These are phyloP conservation scores for Psittacula echo DNA, from an alignment of 2,797 vertebrate genomes.

Conservation along the genomic window DNA sequence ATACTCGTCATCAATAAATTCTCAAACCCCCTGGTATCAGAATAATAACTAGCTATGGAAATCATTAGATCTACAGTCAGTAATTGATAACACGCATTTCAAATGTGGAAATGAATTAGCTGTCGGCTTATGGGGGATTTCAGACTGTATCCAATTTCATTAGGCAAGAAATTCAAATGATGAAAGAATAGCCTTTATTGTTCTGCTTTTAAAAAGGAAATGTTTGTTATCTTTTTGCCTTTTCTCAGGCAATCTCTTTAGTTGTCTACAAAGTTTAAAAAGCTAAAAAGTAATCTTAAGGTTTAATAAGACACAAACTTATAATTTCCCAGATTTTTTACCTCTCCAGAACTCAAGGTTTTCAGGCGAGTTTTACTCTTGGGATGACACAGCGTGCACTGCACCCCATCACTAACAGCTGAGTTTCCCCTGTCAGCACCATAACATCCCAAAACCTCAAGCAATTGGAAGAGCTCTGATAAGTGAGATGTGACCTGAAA, in stretches of 20 bases:
- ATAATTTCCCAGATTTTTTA: not conserved
- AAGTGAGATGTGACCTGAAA: not conserved
- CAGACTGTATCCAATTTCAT: constrained; percentile 60
- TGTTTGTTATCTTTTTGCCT: not conserved
- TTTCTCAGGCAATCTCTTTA: not conserved
- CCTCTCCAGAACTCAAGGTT: not conserved
- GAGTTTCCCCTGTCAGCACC: not conserved
- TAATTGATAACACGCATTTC: constrained; percentile 65
- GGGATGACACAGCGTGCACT: not conserved
- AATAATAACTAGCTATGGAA: constrained; percentile 41
- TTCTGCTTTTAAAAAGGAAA: constrained; percentile 1
- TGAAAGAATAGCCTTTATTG: constrained; percentile 47
- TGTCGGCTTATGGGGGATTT: constrained; percentile 2
- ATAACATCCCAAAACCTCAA: not conserved
- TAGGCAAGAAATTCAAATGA: constrained; percentile 55
- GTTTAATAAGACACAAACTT: not conserved
- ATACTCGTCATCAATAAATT: constrained; percentile 38
- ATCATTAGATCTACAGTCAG: constrained; percentile 58
- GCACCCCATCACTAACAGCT: not conserved
- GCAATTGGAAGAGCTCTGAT: not conserved
- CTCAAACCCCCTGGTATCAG: constrained; percentile 49
- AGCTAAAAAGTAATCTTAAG: not conserved
- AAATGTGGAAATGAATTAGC: constrained; percentile 60
- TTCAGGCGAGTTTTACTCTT: not conserved
- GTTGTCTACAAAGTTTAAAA: not conserved